Base-by-base conservation (phyloP, 2,113 vertebrate genomes). In the Heliornis fulica region DNA sequence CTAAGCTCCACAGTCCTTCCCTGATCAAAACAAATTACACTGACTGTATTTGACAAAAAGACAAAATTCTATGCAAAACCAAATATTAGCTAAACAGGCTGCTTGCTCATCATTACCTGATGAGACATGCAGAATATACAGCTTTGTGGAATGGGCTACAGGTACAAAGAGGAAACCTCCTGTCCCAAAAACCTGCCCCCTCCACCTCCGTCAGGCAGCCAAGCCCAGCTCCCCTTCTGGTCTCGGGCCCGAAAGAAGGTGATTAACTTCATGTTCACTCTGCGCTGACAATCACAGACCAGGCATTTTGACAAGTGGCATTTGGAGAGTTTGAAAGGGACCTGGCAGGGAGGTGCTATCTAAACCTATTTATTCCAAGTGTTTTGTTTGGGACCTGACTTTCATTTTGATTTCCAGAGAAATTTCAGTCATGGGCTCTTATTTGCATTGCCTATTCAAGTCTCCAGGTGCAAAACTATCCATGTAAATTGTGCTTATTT, bases 231-330 rank as follows among this genome's bases (percentile, higher is more conserved):
- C 18, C 60, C 63, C 8, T 56, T n/a, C n/a, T 43, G 26, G 2
- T 14, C 32, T 59, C 20, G 26, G 65, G 59, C 41, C 32, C 25
- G 14, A 74, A 41, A 41, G 16, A 31, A 41, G 21, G 43, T 34
- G 34, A 7, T 28, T 43, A 45, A 22, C 12, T 61, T 36, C 1
- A 0, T 26, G 20, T n/a, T 56, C 11, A 23, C 6, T 36, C 20
- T 16, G 5, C 50, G 31, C 51, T 60, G 69, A 50, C 28, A 83
- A 17, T 36, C 68, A 61, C 22, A 34, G 34, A 32, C 14, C 48
- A 50, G 53, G 40, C 17, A 22, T 56, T 25, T 71, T 56, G 21
- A 56, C 18, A 54, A 29, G 34, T 25, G 21, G 2, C 5, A 6
- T 29, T 41, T 12, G 32, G 32, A 59, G 53, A 51, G 51, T 68